Evolutionary conservation across 2,888 invertebrate species (phyloP).

Genomic region (Hypomecis punctinalis): DNA sequence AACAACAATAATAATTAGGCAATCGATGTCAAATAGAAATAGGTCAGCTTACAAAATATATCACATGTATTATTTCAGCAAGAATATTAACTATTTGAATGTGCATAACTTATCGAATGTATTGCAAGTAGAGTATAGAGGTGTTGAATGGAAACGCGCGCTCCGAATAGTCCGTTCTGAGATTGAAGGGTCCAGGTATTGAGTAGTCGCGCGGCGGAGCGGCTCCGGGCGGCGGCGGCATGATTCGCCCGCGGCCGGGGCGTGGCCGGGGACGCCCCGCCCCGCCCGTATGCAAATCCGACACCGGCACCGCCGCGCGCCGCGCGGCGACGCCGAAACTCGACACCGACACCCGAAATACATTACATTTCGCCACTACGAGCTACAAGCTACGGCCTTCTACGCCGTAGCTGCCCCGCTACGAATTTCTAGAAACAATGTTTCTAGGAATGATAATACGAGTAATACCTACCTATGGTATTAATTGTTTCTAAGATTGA

Average conservation of each 20-base stretch:
- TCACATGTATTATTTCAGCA: no score
- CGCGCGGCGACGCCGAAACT: constrained; percentile 28
- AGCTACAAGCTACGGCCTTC: constrained; percentile 13
- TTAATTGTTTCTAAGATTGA: no score
- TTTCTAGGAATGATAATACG: no score
- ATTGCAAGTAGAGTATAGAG: no score
- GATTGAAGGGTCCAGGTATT: not conserved
- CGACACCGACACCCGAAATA: constrained; percentile 40
- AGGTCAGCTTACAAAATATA: no score
- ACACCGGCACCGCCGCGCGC: constrained; percentile 10
- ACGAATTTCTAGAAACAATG: constrained; percentile 19
- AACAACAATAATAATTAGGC: no score
- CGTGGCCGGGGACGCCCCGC: not conserved
- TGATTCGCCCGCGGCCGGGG: not conserved
- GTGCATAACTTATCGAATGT: no score
- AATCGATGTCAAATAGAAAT: no score
- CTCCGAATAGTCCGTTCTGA: no score
- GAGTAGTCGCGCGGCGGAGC: not conserved
- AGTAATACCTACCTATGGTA: no score
- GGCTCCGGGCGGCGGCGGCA: not conserved
- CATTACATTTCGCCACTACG: constrained; percentile 19
- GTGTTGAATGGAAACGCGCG: no score
- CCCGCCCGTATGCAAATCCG: constrained; percentile 31
- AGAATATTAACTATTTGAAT: no score
- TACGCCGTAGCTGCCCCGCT: constrained; percentile 17